Evolutionary conservation across 2,113 vertebrate species (phyloP), one percentile per base, ranked within the genome.

Genomic region (Osmerus eperlanus): DNA sequence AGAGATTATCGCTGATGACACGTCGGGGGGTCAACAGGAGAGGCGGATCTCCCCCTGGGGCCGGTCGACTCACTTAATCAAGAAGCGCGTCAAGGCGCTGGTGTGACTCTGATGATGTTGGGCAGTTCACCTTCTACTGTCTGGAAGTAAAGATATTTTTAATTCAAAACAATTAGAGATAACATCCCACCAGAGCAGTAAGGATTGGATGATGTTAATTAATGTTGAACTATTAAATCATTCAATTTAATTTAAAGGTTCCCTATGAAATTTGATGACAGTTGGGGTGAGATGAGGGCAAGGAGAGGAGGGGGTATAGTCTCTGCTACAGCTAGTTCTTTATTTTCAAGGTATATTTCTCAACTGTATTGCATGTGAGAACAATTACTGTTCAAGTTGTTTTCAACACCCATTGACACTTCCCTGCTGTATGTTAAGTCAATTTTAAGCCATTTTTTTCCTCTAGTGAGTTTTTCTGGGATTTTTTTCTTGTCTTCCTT

Each of bases 1-100:
- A 55, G 77, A 79, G 84, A 83, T 89, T 87, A 91, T 88, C 80
- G 80, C 78, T 80, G 83, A 87, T 90, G 91, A 89, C 90, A 90
- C 80, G 85, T 87, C 76, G 78, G 74, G 47, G 82, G 86, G 88
- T 91, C 87, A 90, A 84, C 68, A 68, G 72, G 78, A 87, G 85
- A 75, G 83, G 79, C 81, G 78, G 78, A 83, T 85, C 78, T 77
- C 89, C 88, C 79, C 81, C 18, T 16, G 79, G 79, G 88, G 86
- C 78, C 84, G 76, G 80, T 86, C 82, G 75, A 85, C 82, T 81
- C 69, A 75, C 71, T 83, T 89, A 88, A 90, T 91, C 84, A 89
- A 82, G 73, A 69, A 65, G 68, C 6, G 70, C 78, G 78, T 75
- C 51, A 5, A 56, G 72, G 65, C 14, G 18, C 29, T 25, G n/a